These are phyloP conservation scores for Papilio protenor DNA, from an alignment of 2,888 invertebrate species.

Conservation along the genomic window DNA sequence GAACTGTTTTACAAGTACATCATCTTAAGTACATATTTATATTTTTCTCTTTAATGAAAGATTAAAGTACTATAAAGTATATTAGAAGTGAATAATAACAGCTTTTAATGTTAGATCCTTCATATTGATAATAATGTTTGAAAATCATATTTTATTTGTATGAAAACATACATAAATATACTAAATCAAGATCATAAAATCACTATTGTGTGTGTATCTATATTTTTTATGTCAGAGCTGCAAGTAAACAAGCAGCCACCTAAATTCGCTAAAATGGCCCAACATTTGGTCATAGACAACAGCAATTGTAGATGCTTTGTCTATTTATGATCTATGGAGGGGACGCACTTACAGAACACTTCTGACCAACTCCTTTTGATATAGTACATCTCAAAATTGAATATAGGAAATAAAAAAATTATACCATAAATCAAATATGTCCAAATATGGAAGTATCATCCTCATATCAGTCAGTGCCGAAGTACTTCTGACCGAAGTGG, in stretches of 20 bases:
- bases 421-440: not conserved
- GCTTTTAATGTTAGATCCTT: not conserved
- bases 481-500: conserved; percentile 99
- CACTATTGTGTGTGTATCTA: too few species aligned
- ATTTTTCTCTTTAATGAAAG: not conserved
- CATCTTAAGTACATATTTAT: not conserved
- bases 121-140: not conserved
- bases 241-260: too few species aligned
- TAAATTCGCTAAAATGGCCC: too few species aligned
- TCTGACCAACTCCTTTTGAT: too few species aligned
- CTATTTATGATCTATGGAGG: too few species aligned
- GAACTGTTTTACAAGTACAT: not conserved
- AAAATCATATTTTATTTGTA: too few species aligned
- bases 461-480: conserved; percentile 94
- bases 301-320: too few species aligned
- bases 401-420: not conserved
- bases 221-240: too few species aligned
- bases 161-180: not conserved
- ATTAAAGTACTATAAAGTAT: not conserved
- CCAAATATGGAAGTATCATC: conserved; percentile 45
- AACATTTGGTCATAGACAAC: too few species aligned
- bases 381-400: not conserved
- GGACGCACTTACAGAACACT: too few species aligned
- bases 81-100: not conserved
- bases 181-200: not conserved